Base-by-base conservation (phyloP, 2,888 invertebrate species). In the Volucella inflata region DNA sequence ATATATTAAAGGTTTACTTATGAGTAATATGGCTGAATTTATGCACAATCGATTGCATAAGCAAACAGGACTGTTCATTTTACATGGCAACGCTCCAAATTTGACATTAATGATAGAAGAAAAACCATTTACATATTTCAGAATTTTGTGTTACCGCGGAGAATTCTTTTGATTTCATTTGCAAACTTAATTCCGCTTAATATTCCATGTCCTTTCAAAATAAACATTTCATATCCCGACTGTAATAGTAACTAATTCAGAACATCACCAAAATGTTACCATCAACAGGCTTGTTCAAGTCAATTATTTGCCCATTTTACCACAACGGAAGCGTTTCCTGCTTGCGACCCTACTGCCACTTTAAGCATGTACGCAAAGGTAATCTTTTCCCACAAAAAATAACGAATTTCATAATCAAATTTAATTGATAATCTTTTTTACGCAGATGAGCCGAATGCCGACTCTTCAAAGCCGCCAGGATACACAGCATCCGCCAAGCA, bases 291-390 rank as follows among this genome's bases (percentile, higher is more conserved):
- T 96, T 96, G 91, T 98, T 98, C 90, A 96, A 96, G 93, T 95
- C 95, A 89, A 95, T 97, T 87, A 94, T 94, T 89, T 98, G 98
- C 91, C 98, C 98, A 30, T 98, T 96, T 93, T 97, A 95, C 91
- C 95, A 96, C 89, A 94, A 93, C 90, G 88, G 81, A 48, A 77
- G 65, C 53, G 96, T 95, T 84, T 93, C 94, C 65, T 98, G 98
- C 93, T 96, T 96, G 88, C 94, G 98, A 89, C 97, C 98, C 21
- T 97, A 98, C 92, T 98, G 98, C 93, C 98, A 98, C 93, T 98
- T 96, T 92, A 95, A 96, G 90, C 98, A 98, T 92, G 94, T 94
- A 88, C 95, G 94, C 90, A 95, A 95, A 93, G 96, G 96, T 93
- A 88, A 75, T 12, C 1, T 17, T 62, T 10, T 12, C 38, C 10